Conservation (phyloP, 2,888 invertebrate genomes). For the Drosophila phalerata region DNA sequence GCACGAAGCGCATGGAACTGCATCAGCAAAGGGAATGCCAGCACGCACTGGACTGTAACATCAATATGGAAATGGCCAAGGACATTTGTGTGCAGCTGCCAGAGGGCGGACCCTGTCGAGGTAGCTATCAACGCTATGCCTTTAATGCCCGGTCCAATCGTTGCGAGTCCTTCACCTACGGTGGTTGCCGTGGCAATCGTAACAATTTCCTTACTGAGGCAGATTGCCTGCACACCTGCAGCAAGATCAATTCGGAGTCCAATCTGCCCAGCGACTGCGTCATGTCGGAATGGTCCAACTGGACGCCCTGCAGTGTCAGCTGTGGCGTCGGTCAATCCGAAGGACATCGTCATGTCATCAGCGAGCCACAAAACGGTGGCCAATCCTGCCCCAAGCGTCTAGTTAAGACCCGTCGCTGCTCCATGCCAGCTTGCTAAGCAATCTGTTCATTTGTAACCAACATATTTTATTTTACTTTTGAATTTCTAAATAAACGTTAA, state of each 20-base stretch:
- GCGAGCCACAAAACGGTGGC: constrained; percentile 81
- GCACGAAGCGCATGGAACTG: constrained; percentile 89
- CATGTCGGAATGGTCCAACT: constrained; percentile 92
- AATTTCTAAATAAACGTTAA: constrained; percentile 23
- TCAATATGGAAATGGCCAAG: constrained; percentile 92
- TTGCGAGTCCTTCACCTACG: constrained; percentile 95
- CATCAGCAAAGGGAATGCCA: constrained; percentile 91
- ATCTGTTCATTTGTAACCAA: background rate
- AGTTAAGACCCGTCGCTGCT: constrained; percentile 83
- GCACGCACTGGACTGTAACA: constrained; percentile 89
- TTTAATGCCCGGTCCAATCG: constrained; percentile 91
- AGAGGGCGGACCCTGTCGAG: constrained; percentile 95
- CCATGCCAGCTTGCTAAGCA: constrained; percentile 78
- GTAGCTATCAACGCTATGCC: constrained; percentile 94
- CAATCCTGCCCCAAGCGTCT: constrained; percentile 82
- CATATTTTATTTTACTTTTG: background rate
- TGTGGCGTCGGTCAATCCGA: constrained; percentile 92
- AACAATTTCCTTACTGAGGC: constrained; percentile 95
- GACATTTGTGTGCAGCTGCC: constrained; percentile 93
- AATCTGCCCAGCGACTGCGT: constrained; percentile 88
- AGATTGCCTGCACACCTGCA: constrained; percentile 91
- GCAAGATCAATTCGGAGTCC: constrained; percentile 36
- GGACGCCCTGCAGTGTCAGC: constrained; percentile 92
- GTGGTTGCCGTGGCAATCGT: constrained; percentile 95
- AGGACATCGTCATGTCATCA: constrained; percentile 85